Percentiles rank a stretch among this genome's conserved stretches.
These are phyloP conservation scores for Epinephelus fuscoguttatus DNA, from an alignment of 2,113 vertebrate species.

Conservation along the genomic window DNA sequence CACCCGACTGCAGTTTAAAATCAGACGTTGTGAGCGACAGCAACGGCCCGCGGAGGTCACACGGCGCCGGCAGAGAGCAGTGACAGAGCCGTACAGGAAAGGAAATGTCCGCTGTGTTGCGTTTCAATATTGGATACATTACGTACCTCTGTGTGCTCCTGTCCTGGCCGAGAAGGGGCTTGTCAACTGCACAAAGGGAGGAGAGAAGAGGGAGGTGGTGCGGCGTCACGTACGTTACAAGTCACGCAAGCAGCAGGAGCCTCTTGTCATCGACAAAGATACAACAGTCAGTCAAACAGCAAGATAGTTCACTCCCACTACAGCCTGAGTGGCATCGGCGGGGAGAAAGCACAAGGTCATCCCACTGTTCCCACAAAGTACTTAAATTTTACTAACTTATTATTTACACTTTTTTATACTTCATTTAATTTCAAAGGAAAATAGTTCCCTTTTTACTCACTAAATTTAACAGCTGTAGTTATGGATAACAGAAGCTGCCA, in stretches of 20 bases:
- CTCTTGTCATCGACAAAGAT: conserved; percentile 46
- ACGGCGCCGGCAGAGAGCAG: too few relatives aligned
- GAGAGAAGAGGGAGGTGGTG: conserved; percentile 61
- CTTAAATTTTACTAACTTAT: too few relatives aligned
- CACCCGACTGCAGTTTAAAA: conserved; percentile 26
- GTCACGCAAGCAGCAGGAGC: conserved; percentile 39
- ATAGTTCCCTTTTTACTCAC: too few relatives aligned
- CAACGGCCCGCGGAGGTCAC: too few relatives aligned
- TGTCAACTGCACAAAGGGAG: conserved; percentile 74
- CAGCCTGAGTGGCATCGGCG: background rate
- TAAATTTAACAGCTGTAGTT: too few relatives aligned
- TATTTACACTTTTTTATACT: too few relatives aligned
- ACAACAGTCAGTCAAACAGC: background rate
- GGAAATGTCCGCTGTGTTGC: background rate
- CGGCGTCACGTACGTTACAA: conserved; percentile 49
- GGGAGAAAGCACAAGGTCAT: background rate
- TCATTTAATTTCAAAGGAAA: too few relatives aligned
- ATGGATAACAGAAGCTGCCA: too few relatives aligned
- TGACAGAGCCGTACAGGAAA: background rate
- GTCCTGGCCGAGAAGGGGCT: conserved; percentile 66
- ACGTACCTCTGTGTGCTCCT: conserved; percentile 72
- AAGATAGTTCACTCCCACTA: conserved; percentile 42
- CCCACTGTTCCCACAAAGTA: background rate
- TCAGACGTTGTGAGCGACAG: background rate
- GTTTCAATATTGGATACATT: background rate